Base-by-base conservation (phyloP, 2,113 vertebrate genomes). In the Perognathus longimembris region DNA sequence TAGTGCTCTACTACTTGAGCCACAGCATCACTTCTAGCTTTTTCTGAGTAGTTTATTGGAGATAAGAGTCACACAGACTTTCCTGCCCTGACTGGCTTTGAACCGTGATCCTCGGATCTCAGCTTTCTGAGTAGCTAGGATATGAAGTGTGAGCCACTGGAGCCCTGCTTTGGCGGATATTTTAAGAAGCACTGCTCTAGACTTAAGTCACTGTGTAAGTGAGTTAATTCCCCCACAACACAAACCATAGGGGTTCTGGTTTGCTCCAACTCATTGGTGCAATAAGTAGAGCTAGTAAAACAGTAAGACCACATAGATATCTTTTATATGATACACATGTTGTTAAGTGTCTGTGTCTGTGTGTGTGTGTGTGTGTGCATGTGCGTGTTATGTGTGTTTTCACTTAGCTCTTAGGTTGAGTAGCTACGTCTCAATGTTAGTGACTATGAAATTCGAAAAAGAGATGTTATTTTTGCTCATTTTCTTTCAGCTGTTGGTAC, bases 161-260 rank as follows among this genome's bases (percentile, higher is more conserved):
- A 11, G 45, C 45, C 45, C 45, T 21, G 22, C 22, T 82, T 70
- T 24, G 24, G 20, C 1, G 26, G 14, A 14, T 45, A 3, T 50
- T 40, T 86, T 45, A 45, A 83, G 92, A 87, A 93, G 40, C 34
- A 30, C 9, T 54, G 34, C 42, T 94, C 28, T 22, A 42, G 57
- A 74, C 12, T 73, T 61, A 17, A 59, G 24, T 59, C 63, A 84
- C 50, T 38, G 57, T 14, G 3, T 1, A 6, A 84, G 71, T 38
- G 11, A 28, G 64, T 85, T 82, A 63, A 34, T 86, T 73, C 85
- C 3, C 28, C 32, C 64, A 36, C 61, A 89, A 66, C n/a, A n/a
- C n/a, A 88, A 64, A 85, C 8, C 26, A 36, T n/a, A 15, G 30
- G 18, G 64, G 45, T 67, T 89, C 61, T 70, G 4, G 4, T 79